phyloP scores from a whole-genome alignment of 2,797 vertebrate genomes.

The Mus spretus region DNA sequence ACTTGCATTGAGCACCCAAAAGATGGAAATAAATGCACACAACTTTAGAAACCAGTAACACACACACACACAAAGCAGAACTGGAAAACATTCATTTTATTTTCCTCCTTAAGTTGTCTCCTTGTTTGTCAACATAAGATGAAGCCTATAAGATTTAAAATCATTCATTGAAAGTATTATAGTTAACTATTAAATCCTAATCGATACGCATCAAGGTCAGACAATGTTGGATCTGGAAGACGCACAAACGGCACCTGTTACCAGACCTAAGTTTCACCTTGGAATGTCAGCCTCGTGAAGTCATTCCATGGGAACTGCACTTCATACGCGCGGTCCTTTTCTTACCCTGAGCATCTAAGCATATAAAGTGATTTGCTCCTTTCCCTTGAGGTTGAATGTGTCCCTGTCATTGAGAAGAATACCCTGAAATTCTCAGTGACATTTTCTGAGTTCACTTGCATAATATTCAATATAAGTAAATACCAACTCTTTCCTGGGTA shows the following conservation, averaged over 20 bases:
- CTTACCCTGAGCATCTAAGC: slow-evolving; percentile 11
- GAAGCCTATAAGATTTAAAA: slow-evolving; percentile 13
- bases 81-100: slow-evolving; percentile 52
- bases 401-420: slow-evolving; percentile 34
- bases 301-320: slow-evolving; percentile 13
- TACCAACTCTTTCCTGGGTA: slow-evolving; percentile 42
- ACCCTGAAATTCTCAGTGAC: slow-evolving; percentile 23
- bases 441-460: slow-evolving; percentile 72
- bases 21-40: not conserved
- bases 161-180: slow-evolving; percentile 48
- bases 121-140: not conserved
- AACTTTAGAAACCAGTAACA: slow-evolving; percentile 20
- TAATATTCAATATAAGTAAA: slow-evolving; percentile 72
- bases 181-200: slow-evolving; percentile 56
- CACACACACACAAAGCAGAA: not conserved
- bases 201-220: slow-evolving; percentile 16
- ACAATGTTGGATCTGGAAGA: slow-evolving; percentile 26
- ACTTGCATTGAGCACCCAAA: not conserved
- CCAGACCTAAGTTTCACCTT: not conserved
- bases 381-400: slow-evolving; percentile 52
- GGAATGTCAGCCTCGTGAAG: slow-evolving; percentile 28
- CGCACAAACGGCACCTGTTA: not conserved
- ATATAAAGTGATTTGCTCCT: slow-evolving; percentile 42
- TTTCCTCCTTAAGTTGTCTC: slow-evolving; percentile 43
- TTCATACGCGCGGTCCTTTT: slow-evolving; percentile 25